Conservation (phyloP, 2,113 vertebrate genomes). For the Gobius niger region DNA sequence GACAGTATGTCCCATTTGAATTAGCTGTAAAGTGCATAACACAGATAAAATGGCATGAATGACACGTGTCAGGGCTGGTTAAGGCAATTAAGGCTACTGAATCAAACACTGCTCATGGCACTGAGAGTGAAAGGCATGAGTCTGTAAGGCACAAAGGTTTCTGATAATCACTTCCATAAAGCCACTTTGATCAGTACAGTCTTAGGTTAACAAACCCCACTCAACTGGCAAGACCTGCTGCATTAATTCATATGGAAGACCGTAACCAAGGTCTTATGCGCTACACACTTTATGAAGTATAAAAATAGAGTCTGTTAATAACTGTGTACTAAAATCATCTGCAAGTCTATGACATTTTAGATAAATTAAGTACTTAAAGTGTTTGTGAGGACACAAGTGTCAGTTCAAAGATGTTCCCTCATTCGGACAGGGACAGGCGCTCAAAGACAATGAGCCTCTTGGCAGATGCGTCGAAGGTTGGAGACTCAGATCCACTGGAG, state of each 20-base stretch:
- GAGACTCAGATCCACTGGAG: slow-evolving; percentile 84
- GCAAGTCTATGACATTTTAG: slow-evolving; percentile 56
- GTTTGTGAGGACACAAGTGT: slow-evolving; percentile 53
- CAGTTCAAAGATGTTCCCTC: slow-evolving; percentile 28
- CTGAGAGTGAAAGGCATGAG: slow-evolving; percentile 42
- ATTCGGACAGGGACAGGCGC: slow-evolving; percentile 86
- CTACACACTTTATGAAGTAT: slow-evolving; percentile 54
- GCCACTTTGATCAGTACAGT: slow-evolving; percentile 52
- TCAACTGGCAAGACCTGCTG: slow-evolving; percentile 51
- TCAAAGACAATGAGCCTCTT: slow-evolving; percentile 86
- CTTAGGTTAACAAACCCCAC: slow-evolving; percentile 28
- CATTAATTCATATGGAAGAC: slow-evolving; percentile 62
- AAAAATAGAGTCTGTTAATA: slow-evolving; percentile 65
- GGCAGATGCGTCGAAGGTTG: slow-evolving; percentile 78
- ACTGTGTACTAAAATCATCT: slow-evolving; percentile 57
- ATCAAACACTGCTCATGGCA: slow-evolving; percentile 68
- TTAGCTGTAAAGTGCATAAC: slow-evolving; percentile 82
- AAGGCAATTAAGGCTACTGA: slow-evolving; percentile 70
- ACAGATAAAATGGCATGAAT: slow-evolving; percentile 68
- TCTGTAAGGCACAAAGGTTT: slow-evolving; percentile 54
- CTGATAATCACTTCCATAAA: slow-evolving; percentile 44
- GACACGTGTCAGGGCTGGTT: slow-evolving; percentile 67
- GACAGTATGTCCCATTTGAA: slow-evolving; percentile 62
- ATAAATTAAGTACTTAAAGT: slow-evolving; percentile 74
- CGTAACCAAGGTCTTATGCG: slow-evolving; percentile 58